A percentile compares a stretch with the other conserved stretches of the same genome.
Conservation (phyloP, 1,140 invertebrate genomes). For the Olivierus martensii region DNA sequence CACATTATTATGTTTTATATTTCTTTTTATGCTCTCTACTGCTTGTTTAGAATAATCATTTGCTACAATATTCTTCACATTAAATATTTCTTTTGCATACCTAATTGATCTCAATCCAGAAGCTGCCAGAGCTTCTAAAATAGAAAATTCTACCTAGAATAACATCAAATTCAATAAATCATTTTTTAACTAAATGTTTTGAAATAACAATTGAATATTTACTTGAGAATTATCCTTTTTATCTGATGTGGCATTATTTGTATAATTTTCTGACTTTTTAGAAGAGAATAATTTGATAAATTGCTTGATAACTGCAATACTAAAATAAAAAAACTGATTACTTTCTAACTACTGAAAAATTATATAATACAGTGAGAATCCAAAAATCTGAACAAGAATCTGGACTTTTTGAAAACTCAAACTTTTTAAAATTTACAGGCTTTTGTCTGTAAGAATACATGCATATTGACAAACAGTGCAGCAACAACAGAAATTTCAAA, state of each 20-base stretch:
- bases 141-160: constrained; percentile 43
- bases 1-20: constrained; percentile 65
- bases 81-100: constrained; percentile 85
- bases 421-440: no score
- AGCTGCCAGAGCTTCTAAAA: constrained; percentile 90
- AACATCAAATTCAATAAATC: neutral
- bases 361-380: no score
- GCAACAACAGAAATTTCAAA: no score
- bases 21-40: constrained; percentile 68
- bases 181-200: no score
- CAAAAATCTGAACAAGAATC: no score
- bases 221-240: no score
- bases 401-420: no score
- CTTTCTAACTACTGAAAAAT: no score
- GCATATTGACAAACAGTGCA: no score
- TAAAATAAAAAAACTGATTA: constrained; percentile 29
- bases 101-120: constrained; percentile 88
- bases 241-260: no score
- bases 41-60: constrained; percentile 88
- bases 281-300: constrained; percentile 6
- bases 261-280: neutral
- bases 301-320: constrained; percentile 30
- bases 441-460: no score
- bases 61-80: constrained; percentile 61
- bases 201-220: no score